These are phyloP conservation scores for Gnathonemus echidnorhynchus DNA, from an alignment of 2,113 vertebrate species.

Conservation along the genomic window DNA sequence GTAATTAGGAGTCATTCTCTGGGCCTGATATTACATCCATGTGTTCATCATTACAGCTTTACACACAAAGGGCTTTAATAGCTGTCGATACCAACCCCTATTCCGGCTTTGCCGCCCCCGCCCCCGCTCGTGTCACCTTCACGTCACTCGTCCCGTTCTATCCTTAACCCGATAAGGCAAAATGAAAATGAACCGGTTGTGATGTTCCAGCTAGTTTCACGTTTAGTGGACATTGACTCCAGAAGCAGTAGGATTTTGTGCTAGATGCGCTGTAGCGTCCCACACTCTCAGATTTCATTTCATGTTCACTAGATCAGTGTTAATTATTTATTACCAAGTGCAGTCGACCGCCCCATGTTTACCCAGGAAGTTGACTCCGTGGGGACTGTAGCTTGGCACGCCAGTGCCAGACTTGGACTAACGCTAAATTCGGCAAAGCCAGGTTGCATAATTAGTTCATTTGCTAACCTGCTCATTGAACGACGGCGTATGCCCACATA, in stretches of 20 bases:
- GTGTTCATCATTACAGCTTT: neutral
- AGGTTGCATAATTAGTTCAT: neutral
- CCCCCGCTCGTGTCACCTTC: neutral
- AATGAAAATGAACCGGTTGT: neutral
- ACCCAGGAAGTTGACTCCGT: neutral
- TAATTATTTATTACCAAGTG: neutral
- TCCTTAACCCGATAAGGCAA: neutral
- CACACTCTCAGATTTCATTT: neutral
- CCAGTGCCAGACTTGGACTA: neutral
- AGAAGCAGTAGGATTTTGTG: neutral
- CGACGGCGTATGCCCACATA: neutral
- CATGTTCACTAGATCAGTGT: neutral
- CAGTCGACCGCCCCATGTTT: neutral
- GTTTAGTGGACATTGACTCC: neutral
- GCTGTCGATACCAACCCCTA: neutral
- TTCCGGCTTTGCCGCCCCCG: neutral
- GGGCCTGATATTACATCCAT: neutral
- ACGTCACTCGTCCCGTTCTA: neutral
- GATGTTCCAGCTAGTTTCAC: neutral
- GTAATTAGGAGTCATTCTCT: neutral
- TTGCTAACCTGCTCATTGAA: neutral
- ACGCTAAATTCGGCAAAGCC: neutral
- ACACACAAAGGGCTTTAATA: neutral
- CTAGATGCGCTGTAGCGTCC: neutral
- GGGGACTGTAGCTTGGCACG: neutral